Base-by-base conservation (phyloP, 2,113 vertebrate species). In the Notothenia rossii region DNA sequence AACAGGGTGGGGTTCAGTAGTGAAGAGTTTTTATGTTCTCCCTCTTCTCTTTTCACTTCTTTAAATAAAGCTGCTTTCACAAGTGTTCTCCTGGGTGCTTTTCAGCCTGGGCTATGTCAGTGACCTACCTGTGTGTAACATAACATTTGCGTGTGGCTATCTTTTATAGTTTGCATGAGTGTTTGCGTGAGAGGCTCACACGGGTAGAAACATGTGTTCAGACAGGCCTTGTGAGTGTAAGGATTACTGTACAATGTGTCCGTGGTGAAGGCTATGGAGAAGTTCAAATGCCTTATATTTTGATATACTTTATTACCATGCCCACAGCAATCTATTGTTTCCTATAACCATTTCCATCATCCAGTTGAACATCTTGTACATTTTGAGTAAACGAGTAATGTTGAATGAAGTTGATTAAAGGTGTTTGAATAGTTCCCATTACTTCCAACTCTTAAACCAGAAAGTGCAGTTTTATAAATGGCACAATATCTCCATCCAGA, bases 401-500 rank as follows among this genome's bases (percentile, higher is more conserved):
- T n/a, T 54, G 46, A 22, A 53, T 3, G 22, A 1, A 17, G 29
- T 50, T 9, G 2, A 14, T 58, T 43, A 54, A n/a, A 43, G 54
- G n/a, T 53, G 17, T 71, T 76, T 7, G 0, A 63, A 48, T 20
- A 40, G 7, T 55, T 62, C 49, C 10, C n/a, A 14, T 48, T 12
- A 6, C 4, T 65, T 2, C 75, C 51, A 62, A 10, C 18, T 18
- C 6, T 56, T 29, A 0, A 3, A 75, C 48, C 53, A 17, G 10
- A 75, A 40, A 59, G n/a, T 25, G 17, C 10, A 1, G 14, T 51
- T 76, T 59, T 29, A 76, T 82, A 84, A 86, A 68, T 56, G 45
- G 81, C 14, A 60, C 93, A 83, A 82, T 79, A 75, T 79, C 90
- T 84, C 90, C 90, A 91, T 86, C 89, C 90, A 89, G 89, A 91